Conservation (phyloP, 1,140 invertebrate genomes). For the Hylaeus volcanicus region DNA sequence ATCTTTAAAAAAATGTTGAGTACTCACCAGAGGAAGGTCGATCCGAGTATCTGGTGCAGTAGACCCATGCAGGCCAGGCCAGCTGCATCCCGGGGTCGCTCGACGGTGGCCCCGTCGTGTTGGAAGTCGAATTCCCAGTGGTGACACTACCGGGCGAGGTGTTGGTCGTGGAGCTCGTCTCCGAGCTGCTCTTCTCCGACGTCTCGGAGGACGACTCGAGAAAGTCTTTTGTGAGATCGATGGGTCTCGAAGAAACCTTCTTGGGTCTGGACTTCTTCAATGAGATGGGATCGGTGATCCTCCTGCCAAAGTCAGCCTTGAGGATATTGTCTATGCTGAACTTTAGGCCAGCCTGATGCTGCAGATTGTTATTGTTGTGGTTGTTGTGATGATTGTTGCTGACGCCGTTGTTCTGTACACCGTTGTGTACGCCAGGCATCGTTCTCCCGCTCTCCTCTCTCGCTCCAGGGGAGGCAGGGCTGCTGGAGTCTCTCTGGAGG, state of each 20-base stretch:
- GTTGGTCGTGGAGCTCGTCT: constrained; percentile 68
- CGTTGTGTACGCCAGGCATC: constrained; percentile 37
- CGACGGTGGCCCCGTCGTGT: constrained; percentile 50
- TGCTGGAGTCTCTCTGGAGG: constrained; percentile 68
- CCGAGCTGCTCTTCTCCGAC: constrained; percentile 70
- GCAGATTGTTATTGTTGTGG: constrained; percentile 78
- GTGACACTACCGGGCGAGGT: constrained; percentile 66
- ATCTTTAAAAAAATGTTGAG: no score
- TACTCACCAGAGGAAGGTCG: constrained; percentile 87
- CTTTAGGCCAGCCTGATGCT: constrained; percentile 86
- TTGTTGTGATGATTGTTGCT: constrained; percentile 66
- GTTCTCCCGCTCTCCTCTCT: constrained; percentile 66
- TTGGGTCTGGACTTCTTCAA: constrained; percentile 82
- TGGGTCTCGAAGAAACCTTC: constrained; percentile 73
- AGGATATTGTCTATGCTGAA: constrained; percentile 97
- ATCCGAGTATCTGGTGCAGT: constrained; percentile 98
- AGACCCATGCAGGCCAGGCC: constrained; percentile 89
- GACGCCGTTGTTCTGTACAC: constrained; percentile 56
- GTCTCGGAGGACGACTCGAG: constrained; percentile 76
- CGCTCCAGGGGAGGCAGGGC: constrained; percentile 62
- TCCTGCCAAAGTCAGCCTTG: constrained; percentile 92
- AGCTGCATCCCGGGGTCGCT: constrained; percentile 73
- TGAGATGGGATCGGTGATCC: constrained; percentile 86
- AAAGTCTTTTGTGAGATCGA: constrained; percentile 78
- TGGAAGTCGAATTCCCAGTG: constrained; percentile 49